Evolutionary conservation across 1,140 invertebrate species (phyloP), one percentile per base, ranked within the genome.

Genomic region (Scaptomyza pallida): DNA sequence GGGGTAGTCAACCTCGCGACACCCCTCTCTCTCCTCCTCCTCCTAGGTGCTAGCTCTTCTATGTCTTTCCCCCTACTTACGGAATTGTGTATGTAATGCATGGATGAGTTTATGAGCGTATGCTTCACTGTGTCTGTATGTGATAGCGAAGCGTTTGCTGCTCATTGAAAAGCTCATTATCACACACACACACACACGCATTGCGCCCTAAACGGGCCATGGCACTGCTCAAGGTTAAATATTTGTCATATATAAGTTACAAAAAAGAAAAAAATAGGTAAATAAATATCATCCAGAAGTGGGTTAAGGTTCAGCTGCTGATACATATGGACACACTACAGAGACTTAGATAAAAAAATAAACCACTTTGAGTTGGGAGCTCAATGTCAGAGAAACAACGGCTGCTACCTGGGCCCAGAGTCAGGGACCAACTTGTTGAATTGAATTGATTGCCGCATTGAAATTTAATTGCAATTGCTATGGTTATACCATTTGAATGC

Each of bases 401-500:
- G 1, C 56, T 10, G 2, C 23, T 10, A 51, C 30, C 41, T 26
- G 40, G 40, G 48, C 9, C 41, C 37, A 61, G 33, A 61, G 33
- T 56, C 51, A 56, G 59, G 67, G 50, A 33, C 19, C 63, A 62
- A 74, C 82, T 88, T 86, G 82, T 86, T 86, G 82, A 86, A 86
- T 86, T 79, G 72, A 86, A 86, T 86, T 86, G 82, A 86, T 86
- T 82, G 82, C 72, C 51, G 35, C 82, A 86, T 75, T 88, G 79
- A 86, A 86, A 82, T 67, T 73, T 78, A 86, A 82, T 88, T 85
- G 82, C 81, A 88, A 82, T 85, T 76, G 68, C 41, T 26, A 61
- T 50, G 15, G 15, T 16, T 19, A 13, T n/a, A 43, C 52, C 72
- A 43, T 73, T 70, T 86, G 74, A 75, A 86, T 81, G 82, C 65